phyloP scores from a whole-genome alignment of 2,113 vertebrate genomes.

The Melanocharis versteri region DNA sequence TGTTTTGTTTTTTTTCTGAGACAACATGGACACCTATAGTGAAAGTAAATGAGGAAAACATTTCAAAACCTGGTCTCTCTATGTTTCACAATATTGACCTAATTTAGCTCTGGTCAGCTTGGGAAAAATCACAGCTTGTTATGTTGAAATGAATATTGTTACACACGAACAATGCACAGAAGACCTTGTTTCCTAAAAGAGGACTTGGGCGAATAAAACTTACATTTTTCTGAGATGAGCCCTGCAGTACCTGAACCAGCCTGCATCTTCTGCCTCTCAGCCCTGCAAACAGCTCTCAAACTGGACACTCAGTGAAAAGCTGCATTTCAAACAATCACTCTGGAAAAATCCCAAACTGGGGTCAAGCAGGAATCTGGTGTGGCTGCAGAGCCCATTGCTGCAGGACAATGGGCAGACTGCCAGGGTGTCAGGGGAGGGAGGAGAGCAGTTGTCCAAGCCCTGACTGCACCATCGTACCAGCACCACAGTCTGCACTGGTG shows the following conservation, averaged over 20 bases:
- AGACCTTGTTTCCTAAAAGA: background rate
- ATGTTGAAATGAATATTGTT: constrained; percentile 30
- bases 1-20: background rate
- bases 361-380: background rate
- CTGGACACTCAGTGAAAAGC: background rate
- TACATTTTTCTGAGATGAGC: background rate
- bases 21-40: background rate
- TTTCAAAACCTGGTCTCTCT: constrained; percentile 4
- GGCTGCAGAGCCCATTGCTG: background rate
- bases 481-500: background rate
- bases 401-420: background rate
- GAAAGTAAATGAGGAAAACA: background rate
- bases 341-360: accelerated
- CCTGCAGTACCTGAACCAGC: background rate
- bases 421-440: background rate
- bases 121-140: constrained; percentile 26
- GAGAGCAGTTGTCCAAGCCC: accelerated
- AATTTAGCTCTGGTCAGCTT: constrained; percentile 21
- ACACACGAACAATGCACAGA: background rate
- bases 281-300: background rate
- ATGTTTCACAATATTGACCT: constrained; percentile 3
- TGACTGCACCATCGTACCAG: accelerated
- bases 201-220: background rate
- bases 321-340: constrained; percentile 2
- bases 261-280: background rate